Conservation (phyloP, 2,113 vertebrate genomes). For the Manacus vitellinus region DNA sequence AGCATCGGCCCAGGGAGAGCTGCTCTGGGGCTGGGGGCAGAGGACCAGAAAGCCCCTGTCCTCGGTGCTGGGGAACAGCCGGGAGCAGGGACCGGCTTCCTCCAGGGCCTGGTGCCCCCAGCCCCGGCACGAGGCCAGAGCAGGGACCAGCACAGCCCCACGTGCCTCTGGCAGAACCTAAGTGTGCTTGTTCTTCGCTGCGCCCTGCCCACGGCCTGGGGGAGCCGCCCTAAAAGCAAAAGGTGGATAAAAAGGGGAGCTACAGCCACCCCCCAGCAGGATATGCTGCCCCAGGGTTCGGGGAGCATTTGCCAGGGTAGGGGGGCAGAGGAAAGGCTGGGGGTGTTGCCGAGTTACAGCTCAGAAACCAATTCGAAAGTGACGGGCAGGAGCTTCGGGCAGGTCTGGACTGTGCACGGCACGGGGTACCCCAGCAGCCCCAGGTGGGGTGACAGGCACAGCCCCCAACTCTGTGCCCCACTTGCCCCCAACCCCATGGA, state of each 20-base stretch:
- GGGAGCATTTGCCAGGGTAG: neutral
- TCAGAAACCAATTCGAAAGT: neutral
- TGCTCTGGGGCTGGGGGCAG: neutral
- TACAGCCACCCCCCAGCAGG: neutral
- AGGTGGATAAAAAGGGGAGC: neutral
- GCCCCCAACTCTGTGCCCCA: neutral
- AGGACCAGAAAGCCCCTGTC: slow-evolving; percentile 62
- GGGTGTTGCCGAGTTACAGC: neutral
- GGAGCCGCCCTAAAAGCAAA: neutral
- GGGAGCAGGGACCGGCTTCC: neutral
- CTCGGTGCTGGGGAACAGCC: neutral
- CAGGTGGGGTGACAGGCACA: neutral
- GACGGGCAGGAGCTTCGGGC: neutral
- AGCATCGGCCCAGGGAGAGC: neutral
- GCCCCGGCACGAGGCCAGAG: neutral
- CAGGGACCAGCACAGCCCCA: rapidly evolving
- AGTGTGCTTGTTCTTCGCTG: neutral
- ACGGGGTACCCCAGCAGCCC: neutral
- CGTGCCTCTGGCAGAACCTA: neutral
- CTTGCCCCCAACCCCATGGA: neutral
- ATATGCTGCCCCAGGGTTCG: neutral
- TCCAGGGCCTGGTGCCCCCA: neutral
- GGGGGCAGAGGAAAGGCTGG: neutral
- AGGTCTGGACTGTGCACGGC: neutral
- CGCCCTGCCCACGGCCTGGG: neutral